Evolutionary conservation across 2,888 invertebrate species (phyloP).

Genomic region (Polydrusus pterygomalis): DNA sequence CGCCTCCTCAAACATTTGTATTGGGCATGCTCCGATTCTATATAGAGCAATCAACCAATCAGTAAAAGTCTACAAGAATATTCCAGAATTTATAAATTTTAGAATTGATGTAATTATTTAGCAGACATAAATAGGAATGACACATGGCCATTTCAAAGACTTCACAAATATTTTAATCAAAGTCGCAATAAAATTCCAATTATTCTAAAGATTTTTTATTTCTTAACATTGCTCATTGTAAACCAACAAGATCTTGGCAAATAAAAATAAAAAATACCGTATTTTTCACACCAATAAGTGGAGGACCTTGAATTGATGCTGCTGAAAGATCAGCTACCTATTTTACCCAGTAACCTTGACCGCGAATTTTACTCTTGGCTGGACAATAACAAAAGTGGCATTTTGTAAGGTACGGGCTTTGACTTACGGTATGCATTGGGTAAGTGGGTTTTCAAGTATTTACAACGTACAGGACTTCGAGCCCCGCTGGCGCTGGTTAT

Average conservation of each 20-base stretch:
- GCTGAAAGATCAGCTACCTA: constrained; percentile 32
- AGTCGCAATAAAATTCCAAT: background rate
- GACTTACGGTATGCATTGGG: background rate
- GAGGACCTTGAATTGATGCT: constrained; percentile 35
- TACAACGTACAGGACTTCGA: too few relatives aligned
- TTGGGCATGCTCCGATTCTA: too few relatives aligned
- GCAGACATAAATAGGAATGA: constrained; percentile 7
- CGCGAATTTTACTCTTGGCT: constrained; percentile 29
- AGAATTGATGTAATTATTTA: constrained; percentile 4
- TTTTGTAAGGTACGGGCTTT: constrained; percentile 6
- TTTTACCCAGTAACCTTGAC: constrained; percentile 37
- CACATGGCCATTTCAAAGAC: background rate
- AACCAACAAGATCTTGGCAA: background rate
- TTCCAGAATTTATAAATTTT: too few relatives aligned
- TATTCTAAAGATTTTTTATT: background rate
- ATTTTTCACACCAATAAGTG: constrained; percentile 20
- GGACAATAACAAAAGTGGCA: constrained; percentile 28
- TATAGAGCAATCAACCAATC: too few relatives aligned
- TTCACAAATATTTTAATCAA: background rate
- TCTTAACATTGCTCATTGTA: background rate
- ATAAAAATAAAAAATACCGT: background rate
- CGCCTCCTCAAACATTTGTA: too few relatives aligned
- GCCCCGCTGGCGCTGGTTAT: too few relatives aligned
- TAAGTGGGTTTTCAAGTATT: too few relatives aligned
- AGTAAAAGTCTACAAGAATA: too few relatives aligned